phyloP scores from a whole-genome alignment of 2,113 vertebrate genomes.

The Psophia crepitans region DNA sequence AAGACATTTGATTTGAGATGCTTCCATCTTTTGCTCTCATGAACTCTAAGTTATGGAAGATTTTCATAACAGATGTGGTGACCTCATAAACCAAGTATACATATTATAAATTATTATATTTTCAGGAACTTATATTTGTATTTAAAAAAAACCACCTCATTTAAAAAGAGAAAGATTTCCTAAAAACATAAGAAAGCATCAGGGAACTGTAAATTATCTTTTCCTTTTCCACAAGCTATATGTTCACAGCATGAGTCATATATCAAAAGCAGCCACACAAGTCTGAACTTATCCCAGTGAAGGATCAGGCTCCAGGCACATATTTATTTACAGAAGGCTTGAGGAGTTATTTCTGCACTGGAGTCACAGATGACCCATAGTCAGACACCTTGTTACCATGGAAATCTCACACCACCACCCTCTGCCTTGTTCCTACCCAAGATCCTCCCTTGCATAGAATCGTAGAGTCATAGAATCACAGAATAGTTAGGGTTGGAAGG shows the following conservation, averaged over 20 bases:
- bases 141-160: not conserved
- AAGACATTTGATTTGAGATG: conserved; percentile 46
- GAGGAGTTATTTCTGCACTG: conserved; percentile 16
- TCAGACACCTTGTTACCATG: conserved; percentile 30
- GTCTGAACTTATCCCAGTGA: not conserved
- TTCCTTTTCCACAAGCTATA: not conserved
- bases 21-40: conserved; percentile 40
- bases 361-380: not conserved
- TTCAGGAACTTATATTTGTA: conserved; percentile 52
- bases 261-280: not conserved
- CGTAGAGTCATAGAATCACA: too few relatives aligned
- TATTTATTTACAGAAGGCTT: conserved; percentile 21
- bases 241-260: conserved; percentile 22
- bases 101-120: conserved; percentile 48
- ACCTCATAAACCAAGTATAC: conserved; percentile 55
- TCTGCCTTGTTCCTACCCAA: not conserved
- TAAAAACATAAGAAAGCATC: not conserved
- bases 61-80: conserved; percentile 46
- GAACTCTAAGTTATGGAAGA: conserved; percentile 45
- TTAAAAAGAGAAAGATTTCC: not conserved
- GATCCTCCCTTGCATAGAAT: not conserved
- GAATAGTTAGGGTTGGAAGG: too few relatives aligned
- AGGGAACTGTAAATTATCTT: not conserved
- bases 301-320: not conserved
- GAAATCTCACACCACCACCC: not conserved